phyloP scores from a whole-genome alignment of 2,888 invertebrate species.

The Yponomeuta evonymella region DNA sequence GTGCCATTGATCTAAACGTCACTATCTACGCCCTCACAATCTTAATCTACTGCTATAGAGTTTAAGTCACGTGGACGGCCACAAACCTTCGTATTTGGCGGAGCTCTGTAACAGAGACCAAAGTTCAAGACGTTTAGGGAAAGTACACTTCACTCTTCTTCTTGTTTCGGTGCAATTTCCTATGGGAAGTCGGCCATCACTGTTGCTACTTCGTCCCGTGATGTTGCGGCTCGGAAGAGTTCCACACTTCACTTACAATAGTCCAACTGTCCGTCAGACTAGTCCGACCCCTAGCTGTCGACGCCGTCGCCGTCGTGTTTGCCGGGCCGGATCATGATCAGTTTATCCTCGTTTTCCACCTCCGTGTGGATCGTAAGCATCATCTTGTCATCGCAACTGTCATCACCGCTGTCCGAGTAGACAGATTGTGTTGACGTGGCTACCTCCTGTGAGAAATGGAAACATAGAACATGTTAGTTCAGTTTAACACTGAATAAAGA shows the following conservation, averaged over 20 bases:
- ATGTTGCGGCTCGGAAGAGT: not conserved
- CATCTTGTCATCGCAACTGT: conserved; percentile 85
- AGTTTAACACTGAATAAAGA: too few species aligned
- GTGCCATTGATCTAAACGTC: too few species aligned
- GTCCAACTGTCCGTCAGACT: not conserved
- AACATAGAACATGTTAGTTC: not conserved
- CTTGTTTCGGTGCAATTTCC: too few species aligned
- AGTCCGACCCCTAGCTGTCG: conserved; percentile 29
- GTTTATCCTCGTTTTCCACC: conserved; percentile 69
- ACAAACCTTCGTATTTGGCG: too few species aligned
- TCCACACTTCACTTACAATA: not conserved
- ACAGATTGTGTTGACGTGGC: conserved; percentile 85
- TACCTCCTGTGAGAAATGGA: conserved; percentile 71
- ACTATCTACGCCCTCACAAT: too few species aligned
- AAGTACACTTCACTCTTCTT: too few species aligned
- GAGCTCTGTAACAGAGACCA: too few species aligned
- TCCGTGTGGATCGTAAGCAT: conserved; percentile 82
- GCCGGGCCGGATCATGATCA: conserved; percentile 52
- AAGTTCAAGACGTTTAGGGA: too few species aligned
- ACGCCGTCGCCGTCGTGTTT: conserved; percentile 52
- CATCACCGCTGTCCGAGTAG: conserved; percentile 82
- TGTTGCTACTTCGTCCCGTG: too few species aligned
- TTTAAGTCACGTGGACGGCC: too few species aligned
- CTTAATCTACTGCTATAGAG: too few species aligned
- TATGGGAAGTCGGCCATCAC: too few species aligned